Evolutionary conservation across 2,888 invertebrate species (phyloP).

Genomic region (Altica lythri): DNA sequence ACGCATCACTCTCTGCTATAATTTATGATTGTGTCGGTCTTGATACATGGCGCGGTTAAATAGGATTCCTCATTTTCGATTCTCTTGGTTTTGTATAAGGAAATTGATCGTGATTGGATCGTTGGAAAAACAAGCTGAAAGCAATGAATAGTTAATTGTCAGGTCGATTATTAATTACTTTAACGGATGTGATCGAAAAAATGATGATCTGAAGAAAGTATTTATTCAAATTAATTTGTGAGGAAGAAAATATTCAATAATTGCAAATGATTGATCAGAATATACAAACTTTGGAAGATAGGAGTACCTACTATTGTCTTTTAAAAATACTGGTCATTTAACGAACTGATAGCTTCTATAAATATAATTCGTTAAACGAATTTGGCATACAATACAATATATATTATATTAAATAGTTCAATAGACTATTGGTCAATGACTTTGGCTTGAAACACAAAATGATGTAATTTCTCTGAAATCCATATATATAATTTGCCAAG

Average conservation of each 20-base stretch:
- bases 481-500: not conserved
- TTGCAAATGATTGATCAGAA: too few species aligned
- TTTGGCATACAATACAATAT: too few species aligned
- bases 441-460: not conserved
- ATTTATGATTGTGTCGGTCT: slow-evolving; percentile 16
- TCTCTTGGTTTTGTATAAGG: slow-evolving; percentile 7
- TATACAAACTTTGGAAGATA: too few species aligned
- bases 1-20: slow-evolving; percentile 10
- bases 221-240: too few species aligned
- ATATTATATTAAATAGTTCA: too few species aligned
- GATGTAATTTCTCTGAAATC: not conserved
- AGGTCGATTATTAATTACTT: not conserved
- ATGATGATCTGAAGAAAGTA: too few species aligned
- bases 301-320: too few species aligned
- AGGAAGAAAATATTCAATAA: too few species aligned
- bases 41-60: slow-evolving; percentile 17
- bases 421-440: not conserved
- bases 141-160: not conserved
- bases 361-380: too few species aligned
- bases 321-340: too few species aligned
- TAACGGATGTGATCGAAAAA: too few species aligned
- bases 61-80: not conserved
- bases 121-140: not conserved
- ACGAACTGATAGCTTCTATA: too few species aligned
- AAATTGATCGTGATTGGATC: slow-evolving; percentile 11